Evolutionary conservation across 1,140 invertebrate genomes (phyloP).

Genomic region (Drosophila bocki): DNA sequence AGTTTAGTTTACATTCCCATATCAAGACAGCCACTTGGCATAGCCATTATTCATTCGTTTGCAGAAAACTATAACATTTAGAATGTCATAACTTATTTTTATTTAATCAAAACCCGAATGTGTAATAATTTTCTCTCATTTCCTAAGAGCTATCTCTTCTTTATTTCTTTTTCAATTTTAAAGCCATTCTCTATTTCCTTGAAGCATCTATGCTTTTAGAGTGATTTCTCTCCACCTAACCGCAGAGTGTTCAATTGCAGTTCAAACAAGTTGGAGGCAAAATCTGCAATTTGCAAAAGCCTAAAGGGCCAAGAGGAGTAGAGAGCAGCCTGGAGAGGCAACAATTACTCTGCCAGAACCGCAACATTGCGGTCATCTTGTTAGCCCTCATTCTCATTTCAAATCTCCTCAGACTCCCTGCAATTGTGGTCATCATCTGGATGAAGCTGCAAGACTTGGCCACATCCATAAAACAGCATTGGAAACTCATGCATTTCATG

Average conservation of each 20-base stretch:
- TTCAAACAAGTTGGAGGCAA: conserved; percentile 5
- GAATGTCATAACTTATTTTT: neutral
- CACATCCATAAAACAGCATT: conserved; percentile 10
- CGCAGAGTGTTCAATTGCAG: conserved; percentile 20
- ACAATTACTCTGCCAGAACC: conserved; percentile 23
- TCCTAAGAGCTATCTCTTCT: neutral
- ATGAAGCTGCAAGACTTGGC: conserved; percentile 5
- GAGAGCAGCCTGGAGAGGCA: neutral
- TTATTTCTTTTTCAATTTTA: neutral
- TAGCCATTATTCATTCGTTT: neutral
- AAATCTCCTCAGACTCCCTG: neutral
- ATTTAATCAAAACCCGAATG: neutral
- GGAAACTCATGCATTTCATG: conserved; percentile 18
- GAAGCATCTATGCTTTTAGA: conserved; percentile 1
- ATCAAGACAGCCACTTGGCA: neutral
- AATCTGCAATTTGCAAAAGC: conserved; percentile 9
- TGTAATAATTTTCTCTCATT: neutral
- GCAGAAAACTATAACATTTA: neutral
- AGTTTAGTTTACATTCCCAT: neutral
- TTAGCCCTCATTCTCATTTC: conserved; percentile 1
- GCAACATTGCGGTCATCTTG: conserved; percentile 52
- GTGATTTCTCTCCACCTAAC: conserved; percentile 9
- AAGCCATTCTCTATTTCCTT: neutral
- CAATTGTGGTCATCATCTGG: conserved; percentile 10
- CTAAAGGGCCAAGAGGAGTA: neutral